Evolutionary conservation across 2,113 vertebrate species (phyloP).

Genomic region (Vimba vimba): DNA sequence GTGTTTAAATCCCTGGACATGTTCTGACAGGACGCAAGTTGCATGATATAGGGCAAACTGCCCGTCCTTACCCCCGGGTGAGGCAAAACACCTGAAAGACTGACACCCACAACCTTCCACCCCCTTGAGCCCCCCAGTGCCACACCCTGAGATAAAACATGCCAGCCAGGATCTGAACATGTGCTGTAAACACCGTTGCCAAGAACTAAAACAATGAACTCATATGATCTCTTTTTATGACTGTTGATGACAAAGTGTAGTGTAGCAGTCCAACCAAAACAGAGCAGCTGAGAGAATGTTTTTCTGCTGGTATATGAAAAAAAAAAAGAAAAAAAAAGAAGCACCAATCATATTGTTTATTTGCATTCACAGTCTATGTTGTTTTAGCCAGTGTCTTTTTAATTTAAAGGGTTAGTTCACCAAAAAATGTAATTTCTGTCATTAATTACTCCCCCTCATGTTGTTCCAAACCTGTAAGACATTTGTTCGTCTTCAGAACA

Average conservation of each 20-base stretch:
- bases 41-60: neutral
- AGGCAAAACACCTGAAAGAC: neutral
- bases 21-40: neutral
- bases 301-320: neutral
- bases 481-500: too few relatives aligned
- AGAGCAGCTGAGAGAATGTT: neutral
- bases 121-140: neutral
- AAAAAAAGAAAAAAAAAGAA: neutral
- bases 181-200: conserved; percentile 18
- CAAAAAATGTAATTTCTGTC: too few relatives aligned
- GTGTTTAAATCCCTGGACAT: neutral
- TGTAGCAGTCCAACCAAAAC: conserved; percentile 3
- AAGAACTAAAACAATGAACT: conserved; percentile 25
- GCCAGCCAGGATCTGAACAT: conserved; percentile 5
- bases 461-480: too few relatives aligned
- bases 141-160: conserved; percentile 34
- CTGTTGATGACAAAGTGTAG: neutral
- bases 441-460: too few relatives aligned
- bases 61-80: neutral
- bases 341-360: neutral
- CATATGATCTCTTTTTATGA: conserved; percentile 16
- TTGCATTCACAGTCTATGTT: neutral
- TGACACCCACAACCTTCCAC: neutral
- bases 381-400: neutral
- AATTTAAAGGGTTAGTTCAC: too few relatives aligned